Percentiles rank a stretch among this genome's conserved stretches.
Evolutionary conservation across 2,797 vertebrate genomes (phyloP).

Genomic region (Spinibarbus caldwelli): DNA sequence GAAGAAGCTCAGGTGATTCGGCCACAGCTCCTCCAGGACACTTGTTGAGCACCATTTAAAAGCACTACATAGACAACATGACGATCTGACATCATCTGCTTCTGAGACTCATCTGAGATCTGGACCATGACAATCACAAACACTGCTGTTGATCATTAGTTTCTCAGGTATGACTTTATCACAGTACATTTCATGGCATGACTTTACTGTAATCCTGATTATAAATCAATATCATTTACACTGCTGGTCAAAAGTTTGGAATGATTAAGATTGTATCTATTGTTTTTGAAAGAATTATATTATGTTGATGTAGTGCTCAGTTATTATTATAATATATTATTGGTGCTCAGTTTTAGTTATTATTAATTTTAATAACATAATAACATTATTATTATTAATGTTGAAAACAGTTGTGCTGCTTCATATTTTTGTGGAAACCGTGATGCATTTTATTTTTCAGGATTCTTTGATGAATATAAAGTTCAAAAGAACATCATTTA

Average conservation of each 20-base stretch:
- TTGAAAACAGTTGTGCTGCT: neutral
- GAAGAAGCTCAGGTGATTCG: conserved; percentile 31
- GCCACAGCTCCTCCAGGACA: neutral
- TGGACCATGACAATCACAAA: neutral
- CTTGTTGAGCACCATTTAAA: neutral
- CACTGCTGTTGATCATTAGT: conserved; percentile 9
- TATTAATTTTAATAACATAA: too few species aligned
- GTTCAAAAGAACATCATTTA: neutral
- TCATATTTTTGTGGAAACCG: neutral
- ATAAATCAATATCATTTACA: neutral
- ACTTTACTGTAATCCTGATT: neutral
- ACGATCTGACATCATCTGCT: neutral
- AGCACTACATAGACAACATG: neutral
- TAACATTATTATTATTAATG: too few species aligned
- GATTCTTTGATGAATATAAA: neutral
- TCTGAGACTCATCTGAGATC: neutral
- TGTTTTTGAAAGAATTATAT: neutral
- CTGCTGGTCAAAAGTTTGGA: neutral
- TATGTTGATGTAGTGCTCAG: neutral
- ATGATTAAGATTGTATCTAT: neutral
- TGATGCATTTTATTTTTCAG: neutral
- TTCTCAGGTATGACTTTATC: conserved; percentile 57
- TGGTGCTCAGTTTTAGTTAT: neutral
- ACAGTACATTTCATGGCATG: neutral
- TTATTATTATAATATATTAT: neutral